Evolutionary conservation across 2,113 vertebrate species (phyloP), one percentile per base, ranked within the genome.

Genomic region (Illadopsis cleaveri): DNA sequence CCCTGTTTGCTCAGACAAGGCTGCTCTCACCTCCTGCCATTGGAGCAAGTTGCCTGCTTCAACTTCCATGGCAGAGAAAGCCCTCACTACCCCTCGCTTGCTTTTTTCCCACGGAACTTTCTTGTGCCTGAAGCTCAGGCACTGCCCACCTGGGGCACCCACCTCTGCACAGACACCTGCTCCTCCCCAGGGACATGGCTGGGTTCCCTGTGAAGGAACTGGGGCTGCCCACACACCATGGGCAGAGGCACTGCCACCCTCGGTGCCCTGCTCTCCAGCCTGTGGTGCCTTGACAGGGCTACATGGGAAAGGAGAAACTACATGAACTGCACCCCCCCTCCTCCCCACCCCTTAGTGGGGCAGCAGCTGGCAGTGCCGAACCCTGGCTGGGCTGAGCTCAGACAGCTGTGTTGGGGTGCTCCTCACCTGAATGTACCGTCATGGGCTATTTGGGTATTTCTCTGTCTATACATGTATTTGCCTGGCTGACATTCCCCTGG

Each of bases 361-460:
- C 20, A 2, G 12, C 30, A 77, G 69, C 38, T 33, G 48, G 28
- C 45, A n/a, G 50, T 5, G 5, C 21, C 48, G 0, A 3, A 4
- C 11, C 6, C 42, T 27, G 18, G 38, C 80, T 2, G 0, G 48
- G 18, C 53, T 33, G 44, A 66, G 30, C 33, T 64, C 53, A 12
- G 53, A 9, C 10, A 21, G 40, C 1, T 0, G 3, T 5, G 38
- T 12, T 1, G 2, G 7, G 10, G 11, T 44, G 31, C 70, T 51
- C 25, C 9, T 12, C 0, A 0, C 33, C 44, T 44, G 50, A 42
- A 31, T 0, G 0, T 15, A 12, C 30, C 3, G 1, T 7, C 2
- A 3, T 0, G 0, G 6, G 37, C 4, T 12, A 11, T n/a, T 53
- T 35, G 5, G 37, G 5, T 15, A 44, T 71, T 57, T 60, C 23